phyloP scores from a whole-genome alignment of 1,140 invertebrate genomes.

The Neelides sp. region DNA sequence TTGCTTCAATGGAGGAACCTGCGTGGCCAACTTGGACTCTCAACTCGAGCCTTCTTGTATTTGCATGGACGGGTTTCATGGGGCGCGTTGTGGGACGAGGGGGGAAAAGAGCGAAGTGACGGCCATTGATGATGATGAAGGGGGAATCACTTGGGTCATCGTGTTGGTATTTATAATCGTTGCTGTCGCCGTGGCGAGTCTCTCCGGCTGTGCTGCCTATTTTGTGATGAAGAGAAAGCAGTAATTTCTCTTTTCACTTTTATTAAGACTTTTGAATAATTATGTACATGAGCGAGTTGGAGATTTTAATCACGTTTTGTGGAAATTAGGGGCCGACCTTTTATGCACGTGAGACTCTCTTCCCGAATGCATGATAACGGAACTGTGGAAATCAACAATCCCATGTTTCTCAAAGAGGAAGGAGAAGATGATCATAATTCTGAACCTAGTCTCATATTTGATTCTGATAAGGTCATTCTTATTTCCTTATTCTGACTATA shows the following conservation, averaged over 20 bases:
- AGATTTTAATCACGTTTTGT: slow-evolving; percentile 13
- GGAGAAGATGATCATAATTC: slow-evolving; percentile 46
- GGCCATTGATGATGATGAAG: slow-evolving; percentile 11
- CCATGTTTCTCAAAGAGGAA: slow-evolving; percentile 61
- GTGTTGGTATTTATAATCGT: slow-evolving; percentile 32
- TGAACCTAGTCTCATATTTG: slow-evolving; percentile 41
- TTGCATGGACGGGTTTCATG: background rate
- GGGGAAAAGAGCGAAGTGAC: background rate
- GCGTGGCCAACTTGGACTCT: slow-evolving; percentile 36
- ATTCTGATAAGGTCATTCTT: slow-evolving; percentile 45
- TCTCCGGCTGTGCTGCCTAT: slow-evolving; percentile 29
- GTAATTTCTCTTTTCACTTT: slow-evolving; percentile 14
- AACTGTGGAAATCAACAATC: slow-evolving; percentile 64
- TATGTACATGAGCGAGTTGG: too few relatives aligned
- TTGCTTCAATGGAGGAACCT: slow-evolving; percentile 48
- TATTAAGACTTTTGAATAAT: background rate
- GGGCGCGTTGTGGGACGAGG: background rate
- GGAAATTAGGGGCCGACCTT: slow-evolving; percentile 45
- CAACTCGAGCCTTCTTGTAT: slow-evolving; percentile 35
- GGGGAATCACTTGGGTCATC: slow-evolving; percentile 30
- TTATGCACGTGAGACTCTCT: slow-evolving; percentile 64
- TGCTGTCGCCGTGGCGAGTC: slow-evolving; percentile 26
- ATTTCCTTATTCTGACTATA: slow-evolving; percentile 5
- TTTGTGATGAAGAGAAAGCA: slow-evolving; percentile 30
- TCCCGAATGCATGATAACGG: slow-evolving; percentile 59